Conservation (phyloP, 2,888 invertebrate genomes). For the Pristionchus exspectatus region DNA sequence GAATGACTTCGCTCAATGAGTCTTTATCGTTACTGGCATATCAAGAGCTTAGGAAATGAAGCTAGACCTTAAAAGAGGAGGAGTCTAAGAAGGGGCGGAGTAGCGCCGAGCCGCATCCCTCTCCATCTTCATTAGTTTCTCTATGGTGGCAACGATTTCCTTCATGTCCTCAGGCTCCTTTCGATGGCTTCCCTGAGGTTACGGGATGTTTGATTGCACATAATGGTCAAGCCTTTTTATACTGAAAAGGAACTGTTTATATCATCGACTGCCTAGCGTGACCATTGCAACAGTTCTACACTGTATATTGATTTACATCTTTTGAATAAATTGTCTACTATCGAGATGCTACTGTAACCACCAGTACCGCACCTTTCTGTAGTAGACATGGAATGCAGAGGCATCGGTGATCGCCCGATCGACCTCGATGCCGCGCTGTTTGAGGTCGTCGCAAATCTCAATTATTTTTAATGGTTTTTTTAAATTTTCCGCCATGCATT, state of each 20-base stretch:
- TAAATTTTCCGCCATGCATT: too few relatives aligned
- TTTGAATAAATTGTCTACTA: too few relatives aligned
- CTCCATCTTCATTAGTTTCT: constrained; percentile 77
- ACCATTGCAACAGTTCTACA: too few relatives aligned
- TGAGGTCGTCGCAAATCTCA: neutral
- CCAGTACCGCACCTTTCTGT: neutral
- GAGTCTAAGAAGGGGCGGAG: neutral
- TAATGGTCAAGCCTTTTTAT: too few relatives aligned
- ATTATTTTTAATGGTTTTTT: too few relatives aligned
- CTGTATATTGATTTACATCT: too few relatives aligned
- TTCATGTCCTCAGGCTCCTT: constrained; percentile 79
- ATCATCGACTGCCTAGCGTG: too few relatives aligned
- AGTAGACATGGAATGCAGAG: neutral
- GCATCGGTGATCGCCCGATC: neutral
- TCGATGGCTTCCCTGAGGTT: neutral
- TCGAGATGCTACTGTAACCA: neutral
- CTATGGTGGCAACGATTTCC: constrained; percentile 87
- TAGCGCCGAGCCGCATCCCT: neutral
- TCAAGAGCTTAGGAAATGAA: neutral
- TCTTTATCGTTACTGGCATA: neutral
- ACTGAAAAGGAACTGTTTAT: too few relatives aligned
- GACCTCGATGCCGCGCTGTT: neutral
- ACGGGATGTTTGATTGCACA: too few relatives aligned
- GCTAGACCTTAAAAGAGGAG: neutral
- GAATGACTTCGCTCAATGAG: neutral